phyloP scores from a whole-genome alignment of 2,797 vertebrate species.

The Ciconia nigra region DNA sequence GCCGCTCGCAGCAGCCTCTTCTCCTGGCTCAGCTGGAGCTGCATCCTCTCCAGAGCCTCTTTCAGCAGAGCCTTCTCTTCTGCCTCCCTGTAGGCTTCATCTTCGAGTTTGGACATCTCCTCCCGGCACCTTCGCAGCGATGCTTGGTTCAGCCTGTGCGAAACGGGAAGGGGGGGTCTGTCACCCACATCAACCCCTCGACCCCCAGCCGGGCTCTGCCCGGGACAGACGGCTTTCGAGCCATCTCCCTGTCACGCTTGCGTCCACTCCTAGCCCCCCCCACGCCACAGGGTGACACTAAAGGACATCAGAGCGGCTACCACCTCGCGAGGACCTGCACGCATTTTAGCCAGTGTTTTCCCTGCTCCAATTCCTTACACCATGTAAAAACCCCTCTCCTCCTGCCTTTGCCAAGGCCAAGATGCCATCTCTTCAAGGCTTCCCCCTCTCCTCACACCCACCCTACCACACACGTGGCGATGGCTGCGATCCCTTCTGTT shows the following conservation, averaged over 20 bases:
- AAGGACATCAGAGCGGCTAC: background rate
- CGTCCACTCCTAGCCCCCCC: too few relatives aligned
- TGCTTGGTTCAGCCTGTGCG: slow-evolving; percentile 45
- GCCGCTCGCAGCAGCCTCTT: slow-evolving; percentile 35
- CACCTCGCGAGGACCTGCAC: background rate
- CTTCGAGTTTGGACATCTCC: slow-evolving; percentile 55
- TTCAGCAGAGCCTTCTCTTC: slow-evolving; percentile 73
- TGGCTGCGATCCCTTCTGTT: background rate
- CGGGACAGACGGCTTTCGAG: accelerated
- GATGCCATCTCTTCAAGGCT: accelerated
- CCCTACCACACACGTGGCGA: accelerated
- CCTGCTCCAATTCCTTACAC: accelerated
- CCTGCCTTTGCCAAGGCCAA: background rate
- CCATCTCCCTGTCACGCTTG: accelerated
- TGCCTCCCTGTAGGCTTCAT: slow-evolving; percentile 30
- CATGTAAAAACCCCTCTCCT: background rate
- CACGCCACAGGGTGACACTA: accelerated
- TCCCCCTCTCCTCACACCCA: background rate
- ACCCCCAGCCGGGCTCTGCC: background rate
- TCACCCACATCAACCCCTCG: accelerated
- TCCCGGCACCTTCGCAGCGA: slow-evolving; percentile 43
- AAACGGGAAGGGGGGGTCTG: background rate
- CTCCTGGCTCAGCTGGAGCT: slow-evolving; percentile 68
- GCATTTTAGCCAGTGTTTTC: accelerated
- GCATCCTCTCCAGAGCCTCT: slow-evolving; percentile 71